Percentiles rank a stretch among this genome's conserved stretches.
Conservation (phyloP, 2,797 vertebrate genomes). For the Amniataba percoides region DNA sequence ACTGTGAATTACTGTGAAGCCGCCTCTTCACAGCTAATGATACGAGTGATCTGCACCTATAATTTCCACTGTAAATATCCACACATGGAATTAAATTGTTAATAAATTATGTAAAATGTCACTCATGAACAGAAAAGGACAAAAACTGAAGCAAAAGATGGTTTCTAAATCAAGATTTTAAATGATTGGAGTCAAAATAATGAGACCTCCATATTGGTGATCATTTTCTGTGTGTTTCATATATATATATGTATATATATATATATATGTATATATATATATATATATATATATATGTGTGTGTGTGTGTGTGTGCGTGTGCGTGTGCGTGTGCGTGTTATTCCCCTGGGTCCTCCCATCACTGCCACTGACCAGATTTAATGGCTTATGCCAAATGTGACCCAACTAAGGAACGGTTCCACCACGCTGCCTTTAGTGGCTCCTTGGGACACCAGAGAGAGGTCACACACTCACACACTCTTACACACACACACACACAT, state of each 20-base stretch:
- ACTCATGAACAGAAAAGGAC: neutral
- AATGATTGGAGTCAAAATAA: neutral
- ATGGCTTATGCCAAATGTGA: slow-evolving; percentile 83
- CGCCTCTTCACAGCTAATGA: too few species aligned
- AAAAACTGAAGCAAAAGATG: neutral
- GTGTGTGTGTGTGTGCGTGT: slow-evolving; percentile 3
- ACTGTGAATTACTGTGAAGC: too few species aligned
- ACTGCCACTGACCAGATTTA: slow-evolving; percentile 78
- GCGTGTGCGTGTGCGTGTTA: neutral
- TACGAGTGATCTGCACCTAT: too few species aligned
- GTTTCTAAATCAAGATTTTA: neutral
- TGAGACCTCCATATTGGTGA: neutral
- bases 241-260: too few species aligned
- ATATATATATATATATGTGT: too few species aligned
- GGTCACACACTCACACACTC: slow-evolving; percentile 51
- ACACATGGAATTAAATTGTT: neutral
- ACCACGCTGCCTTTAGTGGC: slow-evolving; percentile 77
- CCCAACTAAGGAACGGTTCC: slow-evolving; percentile 76
- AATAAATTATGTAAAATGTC: neutral
- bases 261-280: too few species aligned
- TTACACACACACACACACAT: slow-evolving; percentile 13
- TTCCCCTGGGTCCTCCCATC: slow-evolving; percentile 36
- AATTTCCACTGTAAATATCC: neutral
- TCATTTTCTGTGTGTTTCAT: too few species aligned
- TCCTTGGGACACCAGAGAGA: slow-evolving; percentile 63